Conservation (phyloP, 2,888 invertebrate genomes). For the Himalopsyche anomala region DNA sequence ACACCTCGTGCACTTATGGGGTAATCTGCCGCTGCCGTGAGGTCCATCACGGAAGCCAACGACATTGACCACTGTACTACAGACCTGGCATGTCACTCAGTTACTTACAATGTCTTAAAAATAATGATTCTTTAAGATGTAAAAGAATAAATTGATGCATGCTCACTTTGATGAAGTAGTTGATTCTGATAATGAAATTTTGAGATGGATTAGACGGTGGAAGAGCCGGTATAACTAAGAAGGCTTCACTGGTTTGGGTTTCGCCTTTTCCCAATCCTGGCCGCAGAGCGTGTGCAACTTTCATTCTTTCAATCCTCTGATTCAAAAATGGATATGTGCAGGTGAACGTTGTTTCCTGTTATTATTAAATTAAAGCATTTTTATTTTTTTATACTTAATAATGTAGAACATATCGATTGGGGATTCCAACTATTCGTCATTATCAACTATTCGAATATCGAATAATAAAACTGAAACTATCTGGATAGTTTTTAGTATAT, state of each 20-base stretch:
- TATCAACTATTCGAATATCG: too few relatives aligned
- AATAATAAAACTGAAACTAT: too few relatives aligned
- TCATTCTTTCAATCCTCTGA: background rate
- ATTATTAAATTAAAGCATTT: background rate
- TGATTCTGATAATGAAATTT: background rate
- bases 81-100: too few relatives aligned
- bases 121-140: background rate
- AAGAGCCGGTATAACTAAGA: background rate
- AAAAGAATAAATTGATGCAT: background rate
- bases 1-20: too few relatives aligned
- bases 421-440: too few relatives aligned
- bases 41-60: too few relatives aligned
- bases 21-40: too few relatives aligned
- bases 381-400: too few relatives aligned
- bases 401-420: too few relatives aligned
- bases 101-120: too few relatives aligned
- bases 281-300: background rate
- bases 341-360: background rate
- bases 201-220: background rate
- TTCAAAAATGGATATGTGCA: background rate
- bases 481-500: too few relatives aligned
- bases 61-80: too few relatives aligned
- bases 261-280: background rate
- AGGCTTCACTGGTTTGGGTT: background rate
- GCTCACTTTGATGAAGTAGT: slow-evolving; percentile 32